These are phyloP conservation scores for Saccopteryx bilineata DNA, from an alignment of 2,113 vertebrate genomes.

Conservation along the genomic window DNA sequence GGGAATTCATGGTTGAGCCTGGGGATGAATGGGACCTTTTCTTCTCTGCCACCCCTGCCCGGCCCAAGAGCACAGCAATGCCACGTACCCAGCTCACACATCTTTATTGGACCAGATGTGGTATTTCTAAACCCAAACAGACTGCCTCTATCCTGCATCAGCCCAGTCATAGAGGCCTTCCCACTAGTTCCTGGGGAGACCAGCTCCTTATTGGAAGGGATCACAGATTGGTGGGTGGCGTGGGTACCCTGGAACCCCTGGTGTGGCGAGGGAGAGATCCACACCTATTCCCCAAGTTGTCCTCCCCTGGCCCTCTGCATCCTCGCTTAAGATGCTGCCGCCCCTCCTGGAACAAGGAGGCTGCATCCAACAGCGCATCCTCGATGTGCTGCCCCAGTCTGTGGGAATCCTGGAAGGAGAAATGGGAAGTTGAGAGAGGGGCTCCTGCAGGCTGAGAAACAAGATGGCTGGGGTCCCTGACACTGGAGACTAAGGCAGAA, in stretches of 20 bases:
- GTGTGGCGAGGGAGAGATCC: not conserved
- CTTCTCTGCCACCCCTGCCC: not conserved
- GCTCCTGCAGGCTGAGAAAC: not conserved
- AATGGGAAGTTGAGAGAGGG: not conserved
- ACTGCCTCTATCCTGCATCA: not conserved
- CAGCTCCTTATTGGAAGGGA: slow-evolving; percentile 49
- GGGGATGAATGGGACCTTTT: not conserved
- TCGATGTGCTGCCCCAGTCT: slow-evolving; percentile 90
- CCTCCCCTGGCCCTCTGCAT: not conserved
- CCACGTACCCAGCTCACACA: slow-evolving; percentile 11
- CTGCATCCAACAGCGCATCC: slow-evolving; percentile 89
- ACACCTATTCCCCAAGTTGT: not conserved
- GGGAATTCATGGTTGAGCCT: not conserved
- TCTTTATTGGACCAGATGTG: slow-evolving; percentile 69
- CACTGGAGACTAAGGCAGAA: not conserved
- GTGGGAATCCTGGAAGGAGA: slow-evolving; percentile 88
- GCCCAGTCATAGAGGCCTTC: not conserved
- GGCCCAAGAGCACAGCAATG: not conserved
- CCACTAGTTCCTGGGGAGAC: slow-evolving; percentile 28
- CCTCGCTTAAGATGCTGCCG: slow-evolving; percentile 4
- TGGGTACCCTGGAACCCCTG: not conserved
- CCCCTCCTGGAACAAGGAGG: slow-evolving; percentile 86
- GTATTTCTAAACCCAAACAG: not conserved
- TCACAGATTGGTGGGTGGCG: not conserved
- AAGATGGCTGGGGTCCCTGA: not conserved